Percentiles rank a stretch among this genome's conserved stretches.
Conservation (phyloP, 2,797 vertebrate species). For the Salarias fasciatus region DNA sequence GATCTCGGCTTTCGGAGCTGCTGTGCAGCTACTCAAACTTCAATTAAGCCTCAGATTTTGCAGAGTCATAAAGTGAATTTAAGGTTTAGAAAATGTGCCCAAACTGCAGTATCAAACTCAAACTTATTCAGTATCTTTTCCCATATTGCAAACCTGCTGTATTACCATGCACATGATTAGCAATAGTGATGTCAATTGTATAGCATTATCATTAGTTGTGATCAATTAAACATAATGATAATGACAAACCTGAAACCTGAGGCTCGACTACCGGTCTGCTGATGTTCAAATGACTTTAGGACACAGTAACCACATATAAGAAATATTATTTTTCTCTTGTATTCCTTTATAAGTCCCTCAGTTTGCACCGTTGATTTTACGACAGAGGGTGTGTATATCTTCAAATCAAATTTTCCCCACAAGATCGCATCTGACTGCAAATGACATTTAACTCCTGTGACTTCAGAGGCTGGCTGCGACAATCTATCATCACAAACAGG, state of each 20-base stretch:
- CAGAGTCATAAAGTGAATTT: neutral
- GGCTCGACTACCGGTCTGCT: neutral
- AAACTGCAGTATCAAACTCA: neutral
- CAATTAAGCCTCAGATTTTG: neutral
- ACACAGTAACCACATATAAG: neutral
- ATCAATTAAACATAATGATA: too few relatives aligned
- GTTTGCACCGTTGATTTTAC: too few relatives aligned
- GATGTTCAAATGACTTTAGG: neutral
- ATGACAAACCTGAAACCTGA: neutral
- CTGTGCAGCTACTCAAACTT: neutral
- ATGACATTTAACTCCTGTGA: conserved; percentile 10
- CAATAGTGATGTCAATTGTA: too few relatives aligned
- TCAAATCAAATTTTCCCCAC: neutral
- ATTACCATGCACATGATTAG: too few relatives aligned
- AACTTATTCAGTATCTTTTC: too few relatives aligned
- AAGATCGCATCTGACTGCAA: conserved; percentile 5
- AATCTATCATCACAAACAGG: conserved; percentile 11
- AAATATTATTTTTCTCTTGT: neutral
- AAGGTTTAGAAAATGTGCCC: neutral
- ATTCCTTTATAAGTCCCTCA: neutral
- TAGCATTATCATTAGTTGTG: too few relatives aligned
- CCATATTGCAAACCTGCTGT: too few relatives aligned
- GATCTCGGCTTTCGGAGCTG: conserved; percentile 1
- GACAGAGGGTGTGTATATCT: neutral
- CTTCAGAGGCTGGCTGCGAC: conserved; percentile 6